A percentile compares a stretch with the other conserved stretches of the same genome.
Evolutionary conservation across 2,797 vertebrate genomes (phyloP).

Genomic region (Platyrinchus mystaceus): DNA sequence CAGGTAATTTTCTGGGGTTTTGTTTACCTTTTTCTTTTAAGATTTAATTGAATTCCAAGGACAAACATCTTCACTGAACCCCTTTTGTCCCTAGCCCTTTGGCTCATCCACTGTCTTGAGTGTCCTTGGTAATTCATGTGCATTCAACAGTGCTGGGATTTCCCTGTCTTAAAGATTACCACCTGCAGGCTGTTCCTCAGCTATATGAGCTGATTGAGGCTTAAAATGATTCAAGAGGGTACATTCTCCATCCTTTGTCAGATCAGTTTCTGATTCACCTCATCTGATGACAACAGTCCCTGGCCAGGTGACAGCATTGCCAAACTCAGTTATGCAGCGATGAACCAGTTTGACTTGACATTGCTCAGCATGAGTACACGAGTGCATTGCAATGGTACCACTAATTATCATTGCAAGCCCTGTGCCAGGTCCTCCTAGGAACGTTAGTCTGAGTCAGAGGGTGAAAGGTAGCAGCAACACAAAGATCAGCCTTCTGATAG

Average conservation of each 20-base stretch:
- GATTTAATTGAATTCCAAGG: not conserved
- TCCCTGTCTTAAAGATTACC: not conserved
- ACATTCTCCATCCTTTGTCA: not conserved
- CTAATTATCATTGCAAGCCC: not conserved
- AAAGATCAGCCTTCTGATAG: not conserved
- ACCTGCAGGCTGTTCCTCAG: not conserved
- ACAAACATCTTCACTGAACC: not conserved
- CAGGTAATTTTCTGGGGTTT: not conserved
- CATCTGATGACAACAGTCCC: not conserved
- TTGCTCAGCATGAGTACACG: not conserved
- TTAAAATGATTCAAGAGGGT: not conserved
- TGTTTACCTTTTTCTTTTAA: not conserved
- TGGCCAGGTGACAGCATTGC: conserved; percentile 12
- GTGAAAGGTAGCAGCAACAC: not conserved
- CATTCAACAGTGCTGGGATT: not conserved
- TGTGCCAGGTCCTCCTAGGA: not conserved
- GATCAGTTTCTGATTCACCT: not conserved
- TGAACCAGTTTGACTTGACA: conserved; percentile 33
- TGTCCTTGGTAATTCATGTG: not conserved
- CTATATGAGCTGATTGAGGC: not conserved
- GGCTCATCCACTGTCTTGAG: not conserved
- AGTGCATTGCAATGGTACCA: not conserved
- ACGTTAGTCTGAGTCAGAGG: accelerated
- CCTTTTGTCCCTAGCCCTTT: not conserved
- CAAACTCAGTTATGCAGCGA: not conserved